These are phyloP conservation scores for Eupithecia dodoneata DNA, from an alignment of 2,888 invertebrate genomes.

Conservation along the genomic window DNA sequence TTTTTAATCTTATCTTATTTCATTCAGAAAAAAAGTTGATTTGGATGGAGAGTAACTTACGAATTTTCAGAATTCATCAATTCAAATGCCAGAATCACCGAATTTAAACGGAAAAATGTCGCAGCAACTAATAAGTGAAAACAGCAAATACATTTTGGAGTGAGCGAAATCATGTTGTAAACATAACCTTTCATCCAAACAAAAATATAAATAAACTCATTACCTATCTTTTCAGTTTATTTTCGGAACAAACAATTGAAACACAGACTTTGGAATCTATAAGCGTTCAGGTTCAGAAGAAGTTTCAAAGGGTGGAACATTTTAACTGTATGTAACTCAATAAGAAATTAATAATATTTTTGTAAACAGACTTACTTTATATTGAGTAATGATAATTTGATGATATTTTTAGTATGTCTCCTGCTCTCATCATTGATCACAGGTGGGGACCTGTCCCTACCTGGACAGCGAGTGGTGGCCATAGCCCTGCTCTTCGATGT, in stretches of 20 bases:
- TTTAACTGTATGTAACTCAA: constrained; percentile 86
- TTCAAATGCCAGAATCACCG: constrained; percentile 31
- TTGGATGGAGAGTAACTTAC: neutral
- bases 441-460: constrained; percentile 75
- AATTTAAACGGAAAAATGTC: constrained; percentile 59
- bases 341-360: neutral
- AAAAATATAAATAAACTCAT: constrained; percentile 1
- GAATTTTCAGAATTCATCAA: neutral
- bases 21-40: neutral
- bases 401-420: constrained; percentile 69
- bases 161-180: constrained; percentile 53
- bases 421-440: constrained; percentile 76
- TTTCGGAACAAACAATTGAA: constrained; percentile 89
- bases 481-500: constrained; percentile 74
- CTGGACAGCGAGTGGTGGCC: constrained; percentile 77
- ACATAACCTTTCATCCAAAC: constrained; percentile 52
- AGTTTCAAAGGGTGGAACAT: constrained; percentile 90
- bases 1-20: neutral
- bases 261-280: constrained; percentile 90
- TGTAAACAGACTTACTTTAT: neutral
- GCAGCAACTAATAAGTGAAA: constrained; percentile 75
- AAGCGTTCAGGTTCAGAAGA: constrained; percentile 90
- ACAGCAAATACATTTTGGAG: constrained; percentile 81
- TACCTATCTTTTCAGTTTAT: constrained; percentile 80
- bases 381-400: neutral